phyloP scores from a whole-genome alignment of 2,797 vertebrate species.

The Helostoma temminkii region DNA sequence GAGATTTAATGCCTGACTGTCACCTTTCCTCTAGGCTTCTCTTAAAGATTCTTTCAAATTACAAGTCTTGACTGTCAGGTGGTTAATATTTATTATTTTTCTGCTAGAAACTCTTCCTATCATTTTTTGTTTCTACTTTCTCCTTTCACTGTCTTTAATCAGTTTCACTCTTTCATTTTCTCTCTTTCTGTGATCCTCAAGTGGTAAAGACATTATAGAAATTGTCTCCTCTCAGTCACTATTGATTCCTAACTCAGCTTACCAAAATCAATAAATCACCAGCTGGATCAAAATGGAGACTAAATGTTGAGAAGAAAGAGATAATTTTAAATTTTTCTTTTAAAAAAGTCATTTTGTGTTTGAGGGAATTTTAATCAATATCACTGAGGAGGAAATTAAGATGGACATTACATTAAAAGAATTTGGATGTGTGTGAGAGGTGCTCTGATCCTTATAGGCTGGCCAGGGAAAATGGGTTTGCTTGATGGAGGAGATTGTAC shows the following conservation, averaged over 20 bases:
- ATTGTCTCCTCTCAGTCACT: slow-evolving; percentile 57
- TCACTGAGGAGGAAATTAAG: slow-evolving; percentile 44
- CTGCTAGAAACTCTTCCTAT: slow-evolving; percentile 8
- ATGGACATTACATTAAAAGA: slow-evolving; percentile 56
- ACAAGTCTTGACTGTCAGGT: no score
- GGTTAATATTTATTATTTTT: slow-evolving; percentile 1
- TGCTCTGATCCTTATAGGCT: slow-evolving; percentile 65
- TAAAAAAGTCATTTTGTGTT: slow-evolving; percentile 32
- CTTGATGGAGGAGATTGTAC: slow-evolving; percentile 63
- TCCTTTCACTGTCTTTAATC: slow-evolving; percentile 11
- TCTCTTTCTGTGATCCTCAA: slow-evolving; percentile 36
- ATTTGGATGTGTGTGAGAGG: slow-evolving; percentile 31
- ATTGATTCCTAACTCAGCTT: slow-evolving; percentile 67
- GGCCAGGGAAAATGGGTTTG: slow-evolving; percentile 62
- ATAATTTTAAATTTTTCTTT: not conserved
- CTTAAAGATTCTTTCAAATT: no score
- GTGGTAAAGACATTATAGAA: slow-evolving; percentile 60
- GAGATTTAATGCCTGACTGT: slow-evolving; percentile 11
- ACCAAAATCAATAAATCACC: slow-evolving; percentile 74
- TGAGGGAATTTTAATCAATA: slow-evolving; percentile 33
- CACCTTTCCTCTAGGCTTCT: not conserved
- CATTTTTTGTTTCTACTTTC: not conserved
- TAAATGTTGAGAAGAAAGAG: slow-evolving; percentile 20
- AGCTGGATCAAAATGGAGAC: slow-evolving; percentile 70
- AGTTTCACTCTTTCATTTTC: slow-evolving; percentile 10